phyloP scores from a whole-genome alignment of 2,797 vertebrate genomes.

The Typhlichthys subterraneus region DNA sequence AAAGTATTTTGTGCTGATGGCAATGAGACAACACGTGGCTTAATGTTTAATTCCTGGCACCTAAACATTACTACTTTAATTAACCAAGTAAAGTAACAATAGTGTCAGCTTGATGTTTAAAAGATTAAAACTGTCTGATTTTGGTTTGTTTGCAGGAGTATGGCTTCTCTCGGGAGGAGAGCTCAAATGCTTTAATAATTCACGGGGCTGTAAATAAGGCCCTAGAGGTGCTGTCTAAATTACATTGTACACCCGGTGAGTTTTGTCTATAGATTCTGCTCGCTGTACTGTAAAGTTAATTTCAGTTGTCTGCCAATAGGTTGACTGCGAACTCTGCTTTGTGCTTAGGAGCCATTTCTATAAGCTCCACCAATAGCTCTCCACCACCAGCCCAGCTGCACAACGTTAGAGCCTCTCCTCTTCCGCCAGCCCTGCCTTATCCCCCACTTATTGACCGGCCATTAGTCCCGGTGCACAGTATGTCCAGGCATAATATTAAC shows the following conservation, averaged over 20 bases:
- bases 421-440: conserved; percentile 45
- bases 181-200: conserved; percentile 78
- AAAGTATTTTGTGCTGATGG: too few species aligned
- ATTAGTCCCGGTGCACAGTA: conserved; percentile 34
- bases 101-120: too few species aligned
- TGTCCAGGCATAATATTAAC: conserved; percentile 4
- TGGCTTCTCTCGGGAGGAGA: conserved; percentile 76
- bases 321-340: conserved; percentile 6
- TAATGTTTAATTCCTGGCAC: too few species aligned
- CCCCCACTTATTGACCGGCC: conserved; percentile 10
- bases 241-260: conserved; percentile 60
- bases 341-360: conserved; percentile 33
- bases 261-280: background rate
- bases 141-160: conserved; percentile 57
- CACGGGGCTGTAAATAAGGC: conserved; percentile 74
- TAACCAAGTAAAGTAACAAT: too few species aligned
- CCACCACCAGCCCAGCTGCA: conserved; percentile 30
- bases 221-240: conserved; percentile 60
- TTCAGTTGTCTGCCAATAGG: background rate
- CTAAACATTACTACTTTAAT: too few species aligned
- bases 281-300: background rate
- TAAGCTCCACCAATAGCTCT: background rate
- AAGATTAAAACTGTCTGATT: too few species aligned
- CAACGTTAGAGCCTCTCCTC: conserved; percentile 46
- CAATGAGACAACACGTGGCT: too few species aligned